A percentile compares a stretch with the other conserved stretches of the same genome.
Evolutionary conservation across 2,797 vertebrate species (phyloP).

Genomic region (Brachymystax lenok): DNA sequence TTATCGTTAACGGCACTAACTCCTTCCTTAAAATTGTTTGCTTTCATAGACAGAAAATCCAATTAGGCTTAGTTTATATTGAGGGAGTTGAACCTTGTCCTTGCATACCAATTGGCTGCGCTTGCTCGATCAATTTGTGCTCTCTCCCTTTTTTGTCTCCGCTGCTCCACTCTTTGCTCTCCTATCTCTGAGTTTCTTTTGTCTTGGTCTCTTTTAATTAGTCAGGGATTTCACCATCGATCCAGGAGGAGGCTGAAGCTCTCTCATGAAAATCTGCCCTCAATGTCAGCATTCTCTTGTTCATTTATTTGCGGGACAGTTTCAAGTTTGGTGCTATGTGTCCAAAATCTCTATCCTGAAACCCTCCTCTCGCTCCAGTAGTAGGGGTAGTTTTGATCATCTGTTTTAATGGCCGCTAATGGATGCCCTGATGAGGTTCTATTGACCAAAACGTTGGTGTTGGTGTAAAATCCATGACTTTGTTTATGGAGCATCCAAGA

Average conservation of each 20-base stretch:
- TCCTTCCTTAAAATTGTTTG: slow-evolving; percentile 34
- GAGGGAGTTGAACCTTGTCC: slow-evolving; percentile 19
- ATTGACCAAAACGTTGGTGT: too few relatives aligned
- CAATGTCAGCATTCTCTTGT: neutral
- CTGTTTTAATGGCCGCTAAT: too few relatives aligned
- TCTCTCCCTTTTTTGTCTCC: neutral
- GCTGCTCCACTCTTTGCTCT: neutral
- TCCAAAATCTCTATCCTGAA: neutral
- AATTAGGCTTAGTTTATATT: slow-evolving; percentile 35
- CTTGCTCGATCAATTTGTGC: slow-evolving; percentile 31
- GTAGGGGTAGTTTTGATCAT: too few relatives aligned
- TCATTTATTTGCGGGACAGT: neutral
- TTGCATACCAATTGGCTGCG: slow-evolving; percentile 37
- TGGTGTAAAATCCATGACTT: too few relatives aligned
- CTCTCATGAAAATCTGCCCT: neutral
- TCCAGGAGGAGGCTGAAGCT: neutral
- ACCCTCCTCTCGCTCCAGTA: too few relatives aligned
- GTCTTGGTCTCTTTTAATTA: neutral
- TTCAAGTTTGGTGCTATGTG: neutral
- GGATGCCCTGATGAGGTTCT: too few relatives aligned
- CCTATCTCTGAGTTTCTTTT: neutral
- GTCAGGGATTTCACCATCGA: slow-evolving; percentile 5
- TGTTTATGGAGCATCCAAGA: too few relatives aligned
- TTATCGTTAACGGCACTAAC: slow-evolving; percentile 40
- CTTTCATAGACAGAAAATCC: slow-evolving; percentile 41